Base-by-base conservation (phyloP, 2,797 vertebrate species). In the Picus viridis region DNA sequence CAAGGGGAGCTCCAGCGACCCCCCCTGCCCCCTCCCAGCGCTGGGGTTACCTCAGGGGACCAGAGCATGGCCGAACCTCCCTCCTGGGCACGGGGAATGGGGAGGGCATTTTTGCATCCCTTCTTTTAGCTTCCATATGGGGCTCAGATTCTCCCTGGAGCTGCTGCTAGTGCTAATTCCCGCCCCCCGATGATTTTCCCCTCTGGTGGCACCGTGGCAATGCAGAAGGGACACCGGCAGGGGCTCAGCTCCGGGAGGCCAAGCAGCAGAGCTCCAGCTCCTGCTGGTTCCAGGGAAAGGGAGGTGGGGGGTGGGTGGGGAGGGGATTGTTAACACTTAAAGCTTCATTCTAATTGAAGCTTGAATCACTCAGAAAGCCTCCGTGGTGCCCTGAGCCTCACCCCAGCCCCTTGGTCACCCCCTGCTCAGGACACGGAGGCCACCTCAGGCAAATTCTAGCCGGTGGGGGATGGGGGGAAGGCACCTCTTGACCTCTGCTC, bases 211-310 rank as follows among this genome's bases (percentile, higher is more conserved):
- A 20, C 39, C 0, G 11, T 26, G 71, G 63, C 22, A 18, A 41
- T 20, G 51, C 0, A 0, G 58, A n/a, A 58, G 43, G 53, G n/a
- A 41, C 51, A 64, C 49, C 84, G n/a, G 75, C 43, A 89, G 73
- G 86, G 67, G 65, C 89, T 47, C 45, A 47, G 45, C 45, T 20
- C 54, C 1, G 1, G 14, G 14, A 83, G 78, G 56, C 58, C 3
- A 2, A 83, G 81, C 32, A 57, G n/a, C 67, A 57, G 59, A 5
- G 3, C 12, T 62, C 32, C 51, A 0, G 1, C 72, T 83, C 54
- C 47, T 0, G 2, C 16, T 0, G 3, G 2, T 8, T 7, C 2
- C 4, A 1, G 73, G 41, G 47, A 71, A 81, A 16, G 3, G 19
- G 20, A 10, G 19, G 20, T 10, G 20, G 20, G 18, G 9, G 15